Conservation (phyloP, 2,113 vertebrate genomes). For the Garra rufa region DNA sequence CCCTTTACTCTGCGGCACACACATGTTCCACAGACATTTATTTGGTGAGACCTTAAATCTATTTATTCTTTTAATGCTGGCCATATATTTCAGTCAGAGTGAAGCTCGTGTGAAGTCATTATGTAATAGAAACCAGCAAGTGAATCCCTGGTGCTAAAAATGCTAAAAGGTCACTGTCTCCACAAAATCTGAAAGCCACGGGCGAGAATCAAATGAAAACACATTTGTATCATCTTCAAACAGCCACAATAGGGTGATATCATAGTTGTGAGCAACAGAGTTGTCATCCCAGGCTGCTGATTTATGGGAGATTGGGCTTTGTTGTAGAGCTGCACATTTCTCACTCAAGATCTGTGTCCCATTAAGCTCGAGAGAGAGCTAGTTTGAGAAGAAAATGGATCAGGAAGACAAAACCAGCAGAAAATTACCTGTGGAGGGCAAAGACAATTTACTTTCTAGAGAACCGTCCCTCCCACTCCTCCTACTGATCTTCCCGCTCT, state of each 20-base stretch:
- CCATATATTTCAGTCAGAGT: constrained; percentile 34
- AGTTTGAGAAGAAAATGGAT: not conserved
- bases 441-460: constrained; percentile 34
- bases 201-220: constrained; percentile 30
- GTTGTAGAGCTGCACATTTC: constrained; percentile 5
- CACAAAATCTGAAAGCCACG: not conserved
- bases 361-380: not conserved
- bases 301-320: constrained; percentile 45
- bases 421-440: constrained; percentile 37
- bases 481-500: constrained; percentile 7
- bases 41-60: constrained; percentile 2
- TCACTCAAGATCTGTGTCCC: constrained; percentile 16
- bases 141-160: constrained; percentile 25
- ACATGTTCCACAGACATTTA: constrained; percentile 35
- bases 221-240: constrained; percentile 8
- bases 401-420: constrained; percentile 13
- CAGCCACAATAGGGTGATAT: constrained; percentile 15
- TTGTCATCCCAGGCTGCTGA: constrained; percentile 35
- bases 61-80: constrained; percentile 30
- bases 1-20: not conserved
- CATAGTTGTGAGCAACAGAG: not conserved
- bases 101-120: constrained; percentile 33
- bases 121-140: constrained; percentile 47
- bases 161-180: not conserved
- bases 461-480: not conserved